phyloP scores from a whole-genome alignment of 2,888 invertebrate species.

The Halocaridina rubra region DNA sequence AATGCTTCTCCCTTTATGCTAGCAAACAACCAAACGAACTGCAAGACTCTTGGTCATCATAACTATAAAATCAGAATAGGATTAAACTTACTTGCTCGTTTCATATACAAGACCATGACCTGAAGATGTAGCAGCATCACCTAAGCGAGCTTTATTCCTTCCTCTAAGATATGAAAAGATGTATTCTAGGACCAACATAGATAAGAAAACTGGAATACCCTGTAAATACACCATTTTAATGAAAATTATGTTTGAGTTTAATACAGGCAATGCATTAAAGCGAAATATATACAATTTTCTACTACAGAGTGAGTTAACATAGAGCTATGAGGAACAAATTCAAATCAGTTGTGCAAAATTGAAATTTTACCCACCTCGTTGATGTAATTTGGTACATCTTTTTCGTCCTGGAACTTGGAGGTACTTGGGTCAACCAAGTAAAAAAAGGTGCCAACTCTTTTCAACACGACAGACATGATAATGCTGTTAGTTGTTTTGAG shows the following conservation, averaged over 20 bases:
- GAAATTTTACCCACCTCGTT: not conserved
- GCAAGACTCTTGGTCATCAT: not conserved
- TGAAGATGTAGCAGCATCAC: not conserved
- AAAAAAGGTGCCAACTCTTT: not conserved
- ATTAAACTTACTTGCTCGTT: not conserved
- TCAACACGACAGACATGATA: not conserved
- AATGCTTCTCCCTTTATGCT: no score
- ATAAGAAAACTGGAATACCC: not conserved
- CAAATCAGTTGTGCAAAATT: no score
- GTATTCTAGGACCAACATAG: not conserved
- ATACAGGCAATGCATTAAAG: no score
- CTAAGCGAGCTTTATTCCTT: not conserved
- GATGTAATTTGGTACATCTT: not conserved
- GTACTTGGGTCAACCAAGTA: not conserved
- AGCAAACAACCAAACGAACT: not conserved
- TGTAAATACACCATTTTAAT: not conserved
- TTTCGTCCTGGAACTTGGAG: not conserved
- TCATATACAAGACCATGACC: conserved; percentile 4
- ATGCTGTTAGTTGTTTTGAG: no score
- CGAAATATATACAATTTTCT: no score
- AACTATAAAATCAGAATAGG: not conserved
- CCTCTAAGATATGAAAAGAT: not conserved
- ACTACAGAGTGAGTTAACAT: no score
- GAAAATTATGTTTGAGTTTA: no score
- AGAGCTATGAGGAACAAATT: no score